Evolutionary conservation across 2,888 invertebrate genomes (phyloP).

Genomic region (Amiota mariae): DNA sequence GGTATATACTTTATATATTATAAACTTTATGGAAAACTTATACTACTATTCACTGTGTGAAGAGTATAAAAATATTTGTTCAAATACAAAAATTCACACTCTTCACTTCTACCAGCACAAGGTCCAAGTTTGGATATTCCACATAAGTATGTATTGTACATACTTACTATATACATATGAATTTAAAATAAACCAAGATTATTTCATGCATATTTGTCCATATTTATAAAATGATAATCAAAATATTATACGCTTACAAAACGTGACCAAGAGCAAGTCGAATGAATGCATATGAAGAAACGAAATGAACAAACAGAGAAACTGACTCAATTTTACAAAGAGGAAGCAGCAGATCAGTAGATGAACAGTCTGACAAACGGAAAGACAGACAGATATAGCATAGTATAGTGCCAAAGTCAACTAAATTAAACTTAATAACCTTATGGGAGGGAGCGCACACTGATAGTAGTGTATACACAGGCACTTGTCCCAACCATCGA

Average conservation of each 20-base stretch:
- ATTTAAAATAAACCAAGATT: constrained; percentile 8
- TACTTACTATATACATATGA: neutral
- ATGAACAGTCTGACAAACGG: neutral
- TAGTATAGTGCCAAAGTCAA: constrained; percentile 26
- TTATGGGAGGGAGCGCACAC: neutral
- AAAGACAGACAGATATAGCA: neutral
- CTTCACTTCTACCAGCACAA: too few species aligned
- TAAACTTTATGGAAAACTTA: too few species aligned
- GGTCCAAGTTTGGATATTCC: neutral
- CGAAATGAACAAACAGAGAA: neutral
- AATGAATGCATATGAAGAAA: constrained; percentile 55
- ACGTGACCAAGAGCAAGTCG: constrained; percentile 61
- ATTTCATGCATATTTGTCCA: constrained; percentile 60
- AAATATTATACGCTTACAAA: constrained; percentile 64
- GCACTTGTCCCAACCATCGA: constrained; percentile 13
- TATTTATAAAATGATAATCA: constrained; percentile 60
- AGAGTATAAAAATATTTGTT: too few species aligned
- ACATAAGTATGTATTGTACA: neutral
- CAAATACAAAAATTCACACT: too few species aligned
- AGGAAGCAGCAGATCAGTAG: too few species aligned
- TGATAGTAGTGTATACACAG: constrained; percentile 1
- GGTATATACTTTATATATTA: too few species aligned
- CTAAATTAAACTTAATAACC: constrained; percentile 65
- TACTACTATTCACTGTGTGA: too few species aligned
- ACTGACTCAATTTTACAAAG: neutral